phyloP scores from a whole-genome alignment of 2,797 vertebrate genomes.

The Pterois miles region DNA sequence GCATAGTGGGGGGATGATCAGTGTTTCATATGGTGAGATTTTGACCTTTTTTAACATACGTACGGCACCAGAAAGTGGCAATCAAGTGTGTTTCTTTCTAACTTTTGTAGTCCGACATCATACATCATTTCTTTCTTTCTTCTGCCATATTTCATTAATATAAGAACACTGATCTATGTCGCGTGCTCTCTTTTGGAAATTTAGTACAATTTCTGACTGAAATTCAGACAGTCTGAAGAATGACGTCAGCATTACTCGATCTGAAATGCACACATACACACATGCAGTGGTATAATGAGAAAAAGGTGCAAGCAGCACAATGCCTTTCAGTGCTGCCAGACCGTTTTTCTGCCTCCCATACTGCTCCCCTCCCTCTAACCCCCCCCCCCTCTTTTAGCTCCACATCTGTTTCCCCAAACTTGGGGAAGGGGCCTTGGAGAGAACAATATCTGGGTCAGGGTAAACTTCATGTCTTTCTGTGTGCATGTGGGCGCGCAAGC shows the following conservation, averaged over 20 bases:
- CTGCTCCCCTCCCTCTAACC: slow-evolving; percentile 49
- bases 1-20: not conserved
- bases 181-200: not conserved
- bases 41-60: not conserved
- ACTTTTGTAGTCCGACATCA: not conserved
- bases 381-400: slow-evolving; percentile 42
- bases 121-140: not conserved
- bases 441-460: slow-evolving; percentile 79
- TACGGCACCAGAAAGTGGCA: not conserved
- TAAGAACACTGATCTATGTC: not conserved
- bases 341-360: slow-evolving; percentile 40
- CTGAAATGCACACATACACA: slow-evolving; percentile 23
- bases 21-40: not conserved
- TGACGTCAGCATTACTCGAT: slow-evolving; percentile 59
- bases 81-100: not conserved
- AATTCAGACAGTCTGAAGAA: slow-evolving; percentile 18
- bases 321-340: slow-evolving; percentile 59
- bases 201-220: not conserved
- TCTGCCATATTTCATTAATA: slow-evolving; percentile 2
- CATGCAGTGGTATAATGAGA: slow-evolving; percentile 69
- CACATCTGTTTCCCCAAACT: slow-evolving; percentile 81
- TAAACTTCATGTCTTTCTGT: slow-evolving; percentile 37
- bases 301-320: slow-evolving; percentile 74
- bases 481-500: not conserved
- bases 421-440: slow-evolving; percentile 70